A percentile compares a stretch with the other conserved stretches of the same genome.
Conservation (phyloP, 2,113 vertebrate genomes). For the Fregetta grallaria region DNA sequence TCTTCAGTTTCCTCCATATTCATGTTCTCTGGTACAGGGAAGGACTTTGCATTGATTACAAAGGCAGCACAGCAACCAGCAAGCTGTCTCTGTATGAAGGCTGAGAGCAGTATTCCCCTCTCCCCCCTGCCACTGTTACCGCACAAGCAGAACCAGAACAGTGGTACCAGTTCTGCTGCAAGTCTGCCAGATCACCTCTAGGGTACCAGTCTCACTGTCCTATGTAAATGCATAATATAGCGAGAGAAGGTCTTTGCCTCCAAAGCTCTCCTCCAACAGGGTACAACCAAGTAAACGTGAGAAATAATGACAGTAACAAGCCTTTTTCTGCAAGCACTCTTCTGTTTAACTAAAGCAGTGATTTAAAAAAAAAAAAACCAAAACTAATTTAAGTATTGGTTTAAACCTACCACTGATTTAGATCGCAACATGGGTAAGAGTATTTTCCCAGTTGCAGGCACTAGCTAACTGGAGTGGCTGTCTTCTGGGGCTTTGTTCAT, state of each 20-base stretch:
- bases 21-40: neutral
- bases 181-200: neutral
- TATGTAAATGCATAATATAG: accelerated
- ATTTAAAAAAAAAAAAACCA: neutral
- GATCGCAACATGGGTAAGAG: neutral
- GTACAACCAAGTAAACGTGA: neutral
- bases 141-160: neutral
- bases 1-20: neutral
- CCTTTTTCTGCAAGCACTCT: neutral
- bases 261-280: neutral
- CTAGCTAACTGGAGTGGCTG: neutral
- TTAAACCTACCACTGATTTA: neutral
- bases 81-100: neutral
- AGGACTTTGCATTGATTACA: neutral
- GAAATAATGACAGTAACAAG: neutral
- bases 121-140: too few species aligned
- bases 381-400: neutral
- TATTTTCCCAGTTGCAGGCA: neutral
- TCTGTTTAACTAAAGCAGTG: neutral
- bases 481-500: neutral
- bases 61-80: neutral
- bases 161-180: neutral
- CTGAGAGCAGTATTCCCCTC: neutral
- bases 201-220: neutral
- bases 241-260: neutral